A percentile compares a stretch with the other conserved stretches of the same genome.
Conservation (phyloP, 2,888 invertebrate species). For the Trilocha varians region DNA sequence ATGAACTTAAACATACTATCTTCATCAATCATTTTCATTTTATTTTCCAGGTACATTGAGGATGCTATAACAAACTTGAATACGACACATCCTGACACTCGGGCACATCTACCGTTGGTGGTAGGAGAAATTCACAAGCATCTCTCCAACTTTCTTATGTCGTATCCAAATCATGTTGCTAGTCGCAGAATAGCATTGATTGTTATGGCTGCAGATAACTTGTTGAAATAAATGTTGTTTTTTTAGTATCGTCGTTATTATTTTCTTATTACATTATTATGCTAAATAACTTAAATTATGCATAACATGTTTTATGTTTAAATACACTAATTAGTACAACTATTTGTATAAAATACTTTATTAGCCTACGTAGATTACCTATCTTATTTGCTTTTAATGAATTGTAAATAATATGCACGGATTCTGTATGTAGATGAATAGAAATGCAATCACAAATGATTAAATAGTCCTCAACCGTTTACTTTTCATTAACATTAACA, state of each 20-base stretch:
- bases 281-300: neutral
- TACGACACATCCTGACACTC: constrained; percentile 78
- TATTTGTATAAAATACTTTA: too few species aligned
- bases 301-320: neutral
- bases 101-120: constrained; percentile 85
- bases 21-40: too few species aligned
- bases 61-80: constrained; percentile 88
- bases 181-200: constrained; percentile 77
- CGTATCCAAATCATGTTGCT: constrained; percentile 79
- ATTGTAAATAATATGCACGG: too few species aligned
- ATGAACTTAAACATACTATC: too few species aligned
- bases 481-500: too few species aligned
- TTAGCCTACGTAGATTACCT: too few species aligned
- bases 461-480: too few species aligned
- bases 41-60: constrained; percentile 81
- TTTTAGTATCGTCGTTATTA: neutral
- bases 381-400: too few species aligned
- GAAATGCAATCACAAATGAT: too few species aligned
- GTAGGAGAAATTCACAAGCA: constrained; percentile 82
- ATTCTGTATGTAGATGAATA: too few species aligned
- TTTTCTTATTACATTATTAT: constrained; percentile 2
- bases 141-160: constrained; percentile 36
- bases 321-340: too few species aligned
- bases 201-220: constrained; percentile 74
- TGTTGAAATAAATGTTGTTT: constrained; percentile 28